phyloP scores from a whole-genome alignment of 2,797 vertebrate species.

The Clarias platycephalus region DNA sequence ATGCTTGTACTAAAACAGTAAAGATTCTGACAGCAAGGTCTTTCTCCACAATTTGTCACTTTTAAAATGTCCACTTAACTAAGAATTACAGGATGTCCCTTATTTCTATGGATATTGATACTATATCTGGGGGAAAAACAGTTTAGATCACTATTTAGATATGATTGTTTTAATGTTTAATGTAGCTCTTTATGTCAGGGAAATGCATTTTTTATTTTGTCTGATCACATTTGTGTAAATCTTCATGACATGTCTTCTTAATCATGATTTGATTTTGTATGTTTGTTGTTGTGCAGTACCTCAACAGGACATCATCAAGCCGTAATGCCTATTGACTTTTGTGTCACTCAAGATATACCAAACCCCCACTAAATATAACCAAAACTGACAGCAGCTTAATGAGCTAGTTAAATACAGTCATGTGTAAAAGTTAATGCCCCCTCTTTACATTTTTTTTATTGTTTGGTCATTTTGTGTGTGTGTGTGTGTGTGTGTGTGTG shows the following conservation, averaged over 20 bases:
- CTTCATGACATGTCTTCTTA: not conserved
- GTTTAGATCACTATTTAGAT: not conserved
- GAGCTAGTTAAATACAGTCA: not conserved
- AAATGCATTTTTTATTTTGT: not conserved
- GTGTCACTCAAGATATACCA: not conserved
- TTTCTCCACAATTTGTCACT: not conserved
- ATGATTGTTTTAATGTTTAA: not conserved
- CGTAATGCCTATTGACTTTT: not conserved
- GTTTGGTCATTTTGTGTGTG: too few relatives aligned
- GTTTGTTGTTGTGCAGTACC: not conserved
- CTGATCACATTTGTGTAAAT: not conserved
- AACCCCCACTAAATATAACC: not conserved
- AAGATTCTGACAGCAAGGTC: not conserved
- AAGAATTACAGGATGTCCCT: not conserved
- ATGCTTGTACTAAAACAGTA: not conserved
- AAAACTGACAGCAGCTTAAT: not conserved
- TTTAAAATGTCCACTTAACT: not conserved
- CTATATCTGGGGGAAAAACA: not conserved
- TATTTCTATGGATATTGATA: not conserved
- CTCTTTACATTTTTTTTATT: too few relatives aligned
- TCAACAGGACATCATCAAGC: not conserved
- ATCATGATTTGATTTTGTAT: not conserved
- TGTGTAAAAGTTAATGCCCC: too few relatives aligned
- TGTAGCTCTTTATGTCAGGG: not conserved
- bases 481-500: too few relatives aligned